Base-by-base conservation (phyloP, 2,888 invertebrate species). In the Isoperla grammatica region DNA sequence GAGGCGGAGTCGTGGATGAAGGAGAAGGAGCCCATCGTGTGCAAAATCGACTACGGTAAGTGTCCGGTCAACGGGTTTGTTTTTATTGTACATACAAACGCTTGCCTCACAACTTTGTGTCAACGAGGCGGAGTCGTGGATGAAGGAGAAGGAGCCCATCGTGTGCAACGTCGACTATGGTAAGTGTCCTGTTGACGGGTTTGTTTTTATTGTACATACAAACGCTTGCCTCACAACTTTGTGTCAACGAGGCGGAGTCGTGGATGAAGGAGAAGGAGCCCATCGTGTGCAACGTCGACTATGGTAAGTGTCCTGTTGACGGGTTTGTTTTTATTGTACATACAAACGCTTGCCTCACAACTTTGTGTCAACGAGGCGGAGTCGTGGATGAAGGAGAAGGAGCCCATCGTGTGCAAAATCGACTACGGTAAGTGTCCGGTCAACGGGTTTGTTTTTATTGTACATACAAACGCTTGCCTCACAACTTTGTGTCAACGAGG, bases 341-440 rank as follows among this genome's bases (percentile, higher is more conserved):
- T n/a, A n/a, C n/a, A n/a, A n/a, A n/a, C n/a, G n/a, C n/a, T n/a
- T n/a, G n/a, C n/a, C n/a, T n/a, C n/a, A n/a, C n/a, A n/a, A n/a
- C n/a, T n/a, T n/a, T n/a, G n/a, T n/a, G 99, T 99, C 6, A 98
- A 97, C 74, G 99, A 99, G 74, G 98, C 97, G 0, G 99, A 99
- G 74, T 92, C 94, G 0, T 96, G 96, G 96, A 95, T 96, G 90
- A 90, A 90, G 64, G 96, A 97, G 74, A 96, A 97, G 75, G 93
- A 95, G 69, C 98, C 98, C 0, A 90, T 99, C 73, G 97, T 97
- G n/a, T 88, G 90, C 69, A 93, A 90, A 58, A 87, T 87, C 2
- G 99, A 99, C 77, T 98, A 94, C 71, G 99, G 99, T 68, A n/a
- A 29, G 49, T 5, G 2, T 5, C n/a, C 13, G 8, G n/a, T n/a